A percentile compares a stretch with the other conserved stretches of the same genome.
phyloP scores from a whole-genome alignment of 2,113 vertebrate genomes.

The Sorex fumeus region DNA sequence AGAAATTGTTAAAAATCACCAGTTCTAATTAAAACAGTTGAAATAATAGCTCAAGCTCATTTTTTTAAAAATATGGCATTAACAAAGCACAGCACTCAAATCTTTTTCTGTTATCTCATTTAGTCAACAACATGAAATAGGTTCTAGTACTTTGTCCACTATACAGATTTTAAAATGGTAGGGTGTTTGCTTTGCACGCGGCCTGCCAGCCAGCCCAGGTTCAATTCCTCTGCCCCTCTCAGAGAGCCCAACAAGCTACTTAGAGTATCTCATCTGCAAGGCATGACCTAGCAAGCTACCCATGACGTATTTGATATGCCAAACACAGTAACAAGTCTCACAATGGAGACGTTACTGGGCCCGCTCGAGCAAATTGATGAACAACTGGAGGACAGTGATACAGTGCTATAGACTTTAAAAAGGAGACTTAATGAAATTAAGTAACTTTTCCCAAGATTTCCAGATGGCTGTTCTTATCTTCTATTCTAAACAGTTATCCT shows the following conservation, averaged over 20 bases:
- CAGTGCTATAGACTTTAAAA: conserved; percentile 54
- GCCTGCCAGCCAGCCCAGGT: too few species aligned
- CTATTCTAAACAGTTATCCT: conserved; percentile 23
- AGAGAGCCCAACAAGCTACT: too few species aligned
- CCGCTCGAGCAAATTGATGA: too few species aligned
- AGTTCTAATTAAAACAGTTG: conserved; percentile 52
- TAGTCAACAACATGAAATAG: background rate
- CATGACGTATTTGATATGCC: too few species aligned
- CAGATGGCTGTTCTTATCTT: background rate
- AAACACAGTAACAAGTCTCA: too few species aligned
- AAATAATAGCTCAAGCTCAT: background rate
- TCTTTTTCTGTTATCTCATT: background rate
- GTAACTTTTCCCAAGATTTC: conserved; percentile 1
- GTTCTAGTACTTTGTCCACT: conserved; percentile 7
- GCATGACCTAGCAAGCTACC: too few species aligned
- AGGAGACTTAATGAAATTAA: conserved; percentile 20
- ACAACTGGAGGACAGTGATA: too few species aligned
- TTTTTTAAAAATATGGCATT: background rate
- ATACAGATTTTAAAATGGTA: conserved; percentile 55
- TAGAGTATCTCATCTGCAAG: too few species aligned
- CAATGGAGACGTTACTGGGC: too few species aligned
- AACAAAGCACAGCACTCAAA: background rate
- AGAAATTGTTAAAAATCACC: conserved; percentile 16
- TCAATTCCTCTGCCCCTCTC: too few species aligned
- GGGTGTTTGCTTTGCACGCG: too few species aligned